Percentiles rank a stretch among this genome's conserved stretches.
phyloP scores from a whole-genome alignment of 2,113 vertebrate species.

The Centrocercus urophasianus region DNA sequence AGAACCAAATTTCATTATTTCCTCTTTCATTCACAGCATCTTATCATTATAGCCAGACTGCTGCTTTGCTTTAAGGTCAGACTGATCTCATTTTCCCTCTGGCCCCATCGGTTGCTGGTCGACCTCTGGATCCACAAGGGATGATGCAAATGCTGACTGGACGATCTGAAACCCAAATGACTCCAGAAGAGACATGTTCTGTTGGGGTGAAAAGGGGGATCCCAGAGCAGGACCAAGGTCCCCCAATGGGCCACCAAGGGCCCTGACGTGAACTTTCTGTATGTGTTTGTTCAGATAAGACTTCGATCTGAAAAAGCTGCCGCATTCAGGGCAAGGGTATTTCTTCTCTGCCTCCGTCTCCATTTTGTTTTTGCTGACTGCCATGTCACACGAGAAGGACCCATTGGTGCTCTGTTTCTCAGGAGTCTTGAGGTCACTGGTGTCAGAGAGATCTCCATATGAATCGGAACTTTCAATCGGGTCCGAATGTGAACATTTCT shows the following conservation, averaged over 20 bases:
- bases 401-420: slow-evolving; percentile 90
- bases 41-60: slow-evolving; percentile 61
- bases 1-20: slow-evolving; percentile 77
- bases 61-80: slow-evolving; percentile 53
- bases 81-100: slow-evolving; percentile 88
- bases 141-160: slow-evolving; percentile 97
- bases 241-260: slow-evolving; percentile 83
- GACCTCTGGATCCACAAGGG: slow-evolving; percentile 92
- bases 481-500: slow-evolving; percentile 96
- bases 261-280: slow-evolving; percentile 93
- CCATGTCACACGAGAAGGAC: slow-evolving; percentile 89
- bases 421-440: slow-evolving; percentile 91
- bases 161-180: slow-evolving; percentile 99
- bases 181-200: slow-evolving; percentile 99
- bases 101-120: slow-evolving; percentile 92
- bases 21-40: slow-evolving; percentile 78
- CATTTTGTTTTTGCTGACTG: slow-evolving; percentile 88
- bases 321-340: slow-evolving; percentile 92
- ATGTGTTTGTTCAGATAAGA: slow-evolving; percentile 99
- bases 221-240: slow-evolving; percentile 88
- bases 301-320: slow-evolving; percentile 97
- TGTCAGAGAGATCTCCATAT: slow-evolving; percentile 92
- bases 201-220: slow-evolving; percentile 96
- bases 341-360: slow-evolving; percentile 91
- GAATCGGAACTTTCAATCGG: slow-evolving; percentile 95